These are phyloP conservation scores for Trachelus troglodyta DNA, from an alignment of 2,888 invertebrate species.

Conservation along the genomic window DNA sequence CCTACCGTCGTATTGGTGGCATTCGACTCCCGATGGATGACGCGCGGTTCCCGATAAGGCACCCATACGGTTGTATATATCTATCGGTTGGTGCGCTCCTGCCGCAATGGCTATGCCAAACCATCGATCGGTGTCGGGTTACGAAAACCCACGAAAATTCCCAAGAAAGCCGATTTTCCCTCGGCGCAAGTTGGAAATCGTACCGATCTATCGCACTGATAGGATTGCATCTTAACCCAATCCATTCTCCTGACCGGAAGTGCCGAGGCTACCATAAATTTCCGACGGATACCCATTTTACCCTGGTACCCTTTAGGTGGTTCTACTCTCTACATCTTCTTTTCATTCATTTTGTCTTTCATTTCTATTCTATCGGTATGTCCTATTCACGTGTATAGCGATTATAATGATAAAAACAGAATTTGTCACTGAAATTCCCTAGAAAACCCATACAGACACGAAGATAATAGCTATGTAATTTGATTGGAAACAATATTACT, in stretches of 20 bases:
- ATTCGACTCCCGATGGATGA: neutral
- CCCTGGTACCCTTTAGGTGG: neutral
- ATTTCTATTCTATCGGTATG: too few relatives aligned
- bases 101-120: neutral
- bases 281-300: neutral
- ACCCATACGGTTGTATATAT: neutral
- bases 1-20: neutral
- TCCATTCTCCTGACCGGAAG: neutral
- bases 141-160: neutral
- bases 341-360: too few relatives aligned
- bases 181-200: neutral
- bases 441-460: too few relatives aligned
- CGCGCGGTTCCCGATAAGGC: neutral
- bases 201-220: neutral
- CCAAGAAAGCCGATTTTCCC: neutral
- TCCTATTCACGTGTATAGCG: too few relatives aligned
- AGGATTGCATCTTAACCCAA: neutral
- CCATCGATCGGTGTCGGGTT: neutral
- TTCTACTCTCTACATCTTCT: neutral
- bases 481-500: too few relatives aligned
- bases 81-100: neutral
- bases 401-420: too few relatives aligned
- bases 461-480: too few relatives aligned
- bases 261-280: neutral
- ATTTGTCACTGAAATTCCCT: too few relatives aligned